Evolutionary conservation across 2,113 vertebrate species (phyloP).

Genomic region (Zingel zingel): DNA sequence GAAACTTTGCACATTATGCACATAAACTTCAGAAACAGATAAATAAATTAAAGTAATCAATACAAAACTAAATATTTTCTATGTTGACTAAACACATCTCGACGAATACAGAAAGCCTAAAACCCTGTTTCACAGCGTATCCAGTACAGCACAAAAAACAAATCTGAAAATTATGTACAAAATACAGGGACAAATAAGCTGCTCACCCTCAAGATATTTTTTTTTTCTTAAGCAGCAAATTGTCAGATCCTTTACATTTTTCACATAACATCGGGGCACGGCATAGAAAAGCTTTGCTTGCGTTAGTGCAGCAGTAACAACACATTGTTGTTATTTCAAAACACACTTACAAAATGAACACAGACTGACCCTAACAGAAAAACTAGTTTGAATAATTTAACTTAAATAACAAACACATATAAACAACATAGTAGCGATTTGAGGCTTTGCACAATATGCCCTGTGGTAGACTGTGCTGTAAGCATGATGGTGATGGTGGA

Average conservation of each 20-base stretch:
- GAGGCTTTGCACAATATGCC: slow-evolving; percentile 62
- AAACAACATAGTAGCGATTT: slow-evolving; percentile 72
- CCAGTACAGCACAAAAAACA: slow-evolving; percentile 91
- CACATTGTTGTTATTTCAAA: slow-evolving; percentile 75
- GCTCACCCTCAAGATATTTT: slow-evolving; percentile 66
- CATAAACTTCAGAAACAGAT: slow-evolving; percentile 93
- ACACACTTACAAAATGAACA: slow-evolving; percentile 82
- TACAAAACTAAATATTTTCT: slow-evolving; percentile 98
- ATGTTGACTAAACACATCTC: slow-evolving; percentile 93
- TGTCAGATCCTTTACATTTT: slow-evolving; percentile 71
- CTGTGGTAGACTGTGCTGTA: slow-evolving; percentile 44
- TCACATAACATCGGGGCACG: slow-evolving; percentile 79
- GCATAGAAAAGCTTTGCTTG: slow-evolving; percentile 77
- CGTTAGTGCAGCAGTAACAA: slow-evolving; percentile 79
- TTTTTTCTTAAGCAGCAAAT: slow-evolving; percentile 77
- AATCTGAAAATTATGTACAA: slow-evolving; percentile 90
- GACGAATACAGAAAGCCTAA: slow-evolving; percentile 90
- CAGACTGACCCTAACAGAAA: slow-evolving; percentile 74
- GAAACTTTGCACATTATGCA: slow-evolving; percentile 95
- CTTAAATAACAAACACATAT: slow-evolving; percentile 86
- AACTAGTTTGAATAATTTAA: slow-evolving; percentile 85
- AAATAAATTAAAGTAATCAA: slow-evolving; percentile 98
- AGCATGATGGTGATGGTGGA: slow-evolving; percentile 17
- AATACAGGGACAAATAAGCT: slow-evolving; percentile 79
- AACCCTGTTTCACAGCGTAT: slow-evolving; percentile 94